Conservation (phyloP, 92 coral and sea anemone genomes). For the Porites divaricata region DNA sequence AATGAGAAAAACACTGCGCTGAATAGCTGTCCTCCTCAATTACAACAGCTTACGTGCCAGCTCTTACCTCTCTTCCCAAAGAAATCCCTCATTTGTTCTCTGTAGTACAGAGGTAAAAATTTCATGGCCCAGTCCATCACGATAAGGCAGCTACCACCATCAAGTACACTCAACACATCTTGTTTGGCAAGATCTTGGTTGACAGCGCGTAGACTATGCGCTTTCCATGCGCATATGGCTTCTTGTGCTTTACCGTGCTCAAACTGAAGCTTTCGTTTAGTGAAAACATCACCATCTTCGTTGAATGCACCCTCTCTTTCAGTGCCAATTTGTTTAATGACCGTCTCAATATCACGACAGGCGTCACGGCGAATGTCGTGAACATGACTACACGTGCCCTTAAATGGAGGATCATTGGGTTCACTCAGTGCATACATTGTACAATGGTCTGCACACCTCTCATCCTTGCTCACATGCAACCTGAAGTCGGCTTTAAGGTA, state of each 20-base stretch:
- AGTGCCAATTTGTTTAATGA: too few species aligned
- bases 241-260: too few species aligned
- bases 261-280: too few species aligned
- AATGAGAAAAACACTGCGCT: too few species aligned
- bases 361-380: constrained; percentile 12
- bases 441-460: constrained; percentile 45
- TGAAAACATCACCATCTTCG: too few species aligned
- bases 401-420: constrained; percentile 8
- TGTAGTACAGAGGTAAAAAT: constrained; percentile 18
- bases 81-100: too few species aligned
- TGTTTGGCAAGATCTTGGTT: constrained; percentile 49
- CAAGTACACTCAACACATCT: constrained; percentile 20
- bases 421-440: not conserved
- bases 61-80: too few species aligned
- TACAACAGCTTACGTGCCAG: too few species aligned
- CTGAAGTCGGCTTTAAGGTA: constrained; percentile 60
- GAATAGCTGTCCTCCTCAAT: too few species aligned
- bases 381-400: constrained; percentile 1
- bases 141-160: constrained; percentile 28
- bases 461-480: constrained; percentile 54
- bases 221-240: constrained; percentile 18
- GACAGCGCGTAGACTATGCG: constrained; percentile 10
- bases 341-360: constrained; percentile 21
- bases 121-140: constrained; percentile 56
- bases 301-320: too few species aligned